Evolutionary conservation across 2,888 invertebrate species (phyloP).

Genomic region (Toxonevra muliebris): DNA sequence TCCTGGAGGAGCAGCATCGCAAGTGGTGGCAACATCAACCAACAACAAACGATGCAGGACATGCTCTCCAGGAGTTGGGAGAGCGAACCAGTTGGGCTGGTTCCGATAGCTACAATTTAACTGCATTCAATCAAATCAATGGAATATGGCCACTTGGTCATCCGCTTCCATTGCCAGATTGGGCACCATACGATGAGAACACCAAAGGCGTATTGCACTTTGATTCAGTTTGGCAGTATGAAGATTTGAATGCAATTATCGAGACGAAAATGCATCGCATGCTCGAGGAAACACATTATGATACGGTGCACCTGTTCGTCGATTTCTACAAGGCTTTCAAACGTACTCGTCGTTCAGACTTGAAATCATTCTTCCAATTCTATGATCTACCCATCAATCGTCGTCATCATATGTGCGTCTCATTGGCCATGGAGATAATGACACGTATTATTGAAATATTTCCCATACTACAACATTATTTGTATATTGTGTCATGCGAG

Average conservation of each 20-base stretch:
- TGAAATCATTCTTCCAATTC: slow-evolving; percentile 78
- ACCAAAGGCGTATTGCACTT: slow-evolving; percentile 65
- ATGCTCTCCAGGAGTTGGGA: slow-evolving; percentile 37
- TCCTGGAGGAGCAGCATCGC: slow-evolving; percentile 52
- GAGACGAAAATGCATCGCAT: slow-evolving; percentile 83
- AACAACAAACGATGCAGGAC: slow-evolving; percentile 13
- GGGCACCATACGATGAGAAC: slow-evolving; percentile 66
- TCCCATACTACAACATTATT: slow-evolving; percentile 73
- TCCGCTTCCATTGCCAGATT: slow-evolving; percentile 80
- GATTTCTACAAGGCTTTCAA: slow-evolving; percentile 73
- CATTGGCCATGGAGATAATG: slow-evolving; percentile 83
- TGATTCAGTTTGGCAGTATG: slow-evolving; percentile 71
- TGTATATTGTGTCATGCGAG: slow-evolving; percentile 86
- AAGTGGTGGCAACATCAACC: slow-evolving; percentile 41
- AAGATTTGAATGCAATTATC: slow-evolving; percentile 80
- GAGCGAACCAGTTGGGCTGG: slow-evolving; percentile 49
- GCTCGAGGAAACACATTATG: slow-evolving; percentile 86
- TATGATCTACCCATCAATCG: slow-evolving; percentile 82
- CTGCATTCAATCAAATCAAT: slow-evolving; percentile 65
- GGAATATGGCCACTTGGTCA: slow-evolving; percentile 75
- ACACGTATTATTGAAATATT: slow-evolving; percentile 74
- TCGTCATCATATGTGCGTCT: slow-evolving; percentile 88
- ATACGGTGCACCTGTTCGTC: slow-evolving; percentile 87
- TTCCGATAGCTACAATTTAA: slow-evolving; percentile 63
- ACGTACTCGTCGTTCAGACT: slow-evolving; percentile 70